These are phyloP conservation scores for Hirundo rustica DNA, from an alignment of 2,797 vertebrate species.

Conservation along the genomic window DNA sequence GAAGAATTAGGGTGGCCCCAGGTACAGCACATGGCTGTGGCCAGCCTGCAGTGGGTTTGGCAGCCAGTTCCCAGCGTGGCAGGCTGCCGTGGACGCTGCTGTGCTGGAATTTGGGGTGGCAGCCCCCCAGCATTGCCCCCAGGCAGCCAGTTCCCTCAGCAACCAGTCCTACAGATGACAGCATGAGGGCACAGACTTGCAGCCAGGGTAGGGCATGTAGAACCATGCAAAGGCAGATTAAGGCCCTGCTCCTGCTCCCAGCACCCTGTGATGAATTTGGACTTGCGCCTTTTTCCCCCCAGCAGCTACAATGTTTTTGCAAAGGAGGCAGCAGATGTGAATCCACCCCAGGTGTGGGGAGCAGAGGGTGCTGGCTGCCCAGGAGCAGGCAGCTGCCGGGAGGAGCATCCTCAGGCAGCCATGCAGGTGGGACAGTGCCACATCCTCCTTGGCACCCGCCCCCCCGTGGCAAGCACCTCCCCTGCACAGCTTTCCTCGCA, in stretches of 20 bases:
- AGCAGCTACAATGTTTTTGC: background rate
- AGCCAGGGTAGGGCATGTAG: fast-evolving
- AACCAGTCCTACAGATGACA: background rate
- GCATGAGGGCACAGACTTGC: fast-evolving
- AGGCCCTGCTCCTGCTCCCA: background rate
- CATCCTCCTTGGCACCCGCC: background rate
- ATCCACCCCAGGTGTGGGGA: background rate
- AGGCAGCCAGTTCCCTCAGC: background rate
- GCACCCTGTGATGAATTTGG: fast-evolving
- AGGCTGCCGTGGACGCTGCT: background rate
- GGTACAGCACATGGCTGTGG: background rate
- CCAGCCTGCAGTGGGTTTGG: fast-evolving
- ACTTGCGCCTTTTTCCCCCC: background rate
- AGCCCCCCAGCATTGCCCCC: background rate
- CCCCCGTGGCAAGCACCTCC: fast-evolving
- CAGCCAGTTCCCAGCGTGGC: background rate
- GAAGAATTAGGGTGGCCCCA: fast-evolving
- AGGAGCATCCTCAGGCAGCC: background rate
- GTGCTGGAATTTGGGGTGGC: fast-evolving
- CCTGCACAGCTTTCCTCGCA: fast-evolving
- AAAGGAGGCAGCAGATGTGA: background rate
- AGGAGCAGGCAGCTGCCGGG: background rate
- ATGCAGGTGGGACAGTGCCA: fast-evolving
- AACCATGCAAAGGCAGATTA: background rate
- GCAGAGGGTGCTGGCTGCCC: background rate